Evolutionary conservation across 2,888 invertebrate genomes (phyloP).

Genomic region (Zootermopsis nevadensis): DNA sequence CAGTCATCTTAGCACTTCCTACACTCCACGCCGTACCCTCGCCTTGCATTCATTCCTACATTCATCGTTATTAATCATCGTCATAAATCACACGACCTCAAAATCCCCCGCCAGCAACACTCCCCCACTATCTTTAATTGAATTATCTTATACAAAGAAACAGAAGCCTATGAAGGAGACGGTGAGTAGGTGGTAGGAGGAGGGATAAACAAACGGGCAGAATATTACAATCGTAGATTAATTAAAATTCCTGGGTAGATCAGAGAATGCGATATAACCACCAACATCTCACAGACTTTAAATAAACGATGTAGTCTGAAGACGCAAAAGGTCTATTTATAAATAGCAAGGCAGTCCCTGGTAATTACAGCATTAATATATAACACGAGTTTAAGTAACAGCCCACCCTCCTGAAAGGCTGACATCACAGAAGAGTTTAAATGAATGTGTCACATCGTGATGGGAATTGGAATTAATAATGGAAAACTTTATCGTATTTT

Average conservation of each 20-base stretch:
- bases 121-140: neutral
- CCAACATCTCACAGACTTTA: neutral
- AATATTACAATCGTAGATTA: constrained; percentile 21
- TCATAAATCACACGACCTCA: neutral
- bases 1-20: neutral
- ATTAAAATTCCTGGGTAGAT: constrained; percentile 33
- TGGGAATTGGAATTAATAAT: neutral
- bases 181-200: neutral
- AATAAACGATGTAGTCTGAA: constrained; percentile 17
- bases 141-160: neutral
- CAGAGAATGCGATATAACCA: neutral
- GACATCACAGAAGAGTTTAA: neutral
- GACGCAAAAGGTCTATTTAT: neutral
- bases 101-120: neutral
- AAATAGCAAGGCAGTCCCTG: neutral
- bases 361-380: constrained; percentile 23
- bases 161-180: neutral
- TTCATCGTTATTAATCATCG: neutral
- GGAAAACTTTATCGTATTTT: too few species aligned
- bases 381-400: neutral
- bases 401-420: too few species aligned
- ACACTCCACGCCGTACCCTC: neutral
- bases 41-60: neutral
- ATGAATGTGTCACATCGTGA: neutral
- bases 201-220: neutral